phyloP scores from a whole-genome alignment of 2,797 vertebrate species.

The Sus cebifrons region DNA sequence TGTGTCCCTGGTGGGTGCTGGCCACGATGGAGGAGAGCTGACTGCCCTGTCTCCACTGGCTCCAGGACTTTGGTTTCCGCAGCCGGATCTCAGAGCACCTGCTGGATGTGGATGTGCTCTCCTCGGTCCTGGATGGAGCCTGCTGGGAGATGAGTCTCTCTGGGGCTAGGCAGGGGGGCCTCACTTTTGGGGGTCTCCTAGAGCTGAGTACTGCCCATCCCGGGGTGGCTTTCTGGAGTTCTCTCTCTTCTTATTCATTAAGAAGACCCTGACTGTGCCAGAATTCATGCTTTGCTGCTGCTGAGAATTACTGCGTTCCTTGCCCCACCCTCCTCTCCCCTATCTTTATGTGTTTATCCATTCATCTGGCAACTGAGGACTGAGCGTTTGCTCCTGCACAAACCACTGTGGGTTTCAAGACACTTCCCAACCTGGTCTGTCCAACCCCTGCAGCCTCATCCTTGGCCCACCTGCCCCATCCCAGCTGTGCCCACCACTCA shows the following conservation, averaged over 20 bases:
- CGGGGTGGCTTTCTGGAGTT: background rate
- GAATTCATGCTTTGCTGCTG: background rate
- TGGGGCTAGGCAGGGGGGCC: background rate
- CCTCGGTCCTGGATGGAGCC: conserved; percentile 76
- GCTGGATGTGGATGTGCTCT: conserved; percentile 85
- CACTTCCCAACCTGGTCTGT: background rate
- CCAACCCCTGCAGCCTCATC: background rate
- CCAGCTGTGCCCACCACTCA: background rate
- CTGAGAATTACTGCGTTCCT: background rate
- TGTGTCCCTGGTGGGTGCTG: background rate
- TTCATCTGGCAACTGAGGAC: background rate
- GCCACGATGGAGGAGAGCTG: background rate
- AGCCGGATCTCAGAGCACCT: conserved; percentile 88
- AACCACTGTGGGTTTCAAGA: background rate
- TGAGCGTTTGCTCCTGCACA: background rate
- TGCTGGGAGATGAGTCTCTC: conserved; percentile 79
- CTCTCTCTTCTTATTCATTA: background rate
- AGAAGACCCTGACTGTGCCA: background rate
- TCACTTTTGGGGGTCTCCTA: background rate
- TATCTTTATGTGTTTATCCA: background rate
- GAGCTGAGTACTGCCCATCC: background rate
- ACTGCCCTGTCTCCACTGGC: background rate
- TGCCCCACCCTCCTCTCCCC: rapidly evolving
- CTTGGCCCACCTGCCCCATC: background rate
- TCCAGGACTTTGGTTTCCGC: conserved; percentile 73